Conservation (phyloP, 2,113 vertebrate species). For the Ovis canadensis region DNA sequence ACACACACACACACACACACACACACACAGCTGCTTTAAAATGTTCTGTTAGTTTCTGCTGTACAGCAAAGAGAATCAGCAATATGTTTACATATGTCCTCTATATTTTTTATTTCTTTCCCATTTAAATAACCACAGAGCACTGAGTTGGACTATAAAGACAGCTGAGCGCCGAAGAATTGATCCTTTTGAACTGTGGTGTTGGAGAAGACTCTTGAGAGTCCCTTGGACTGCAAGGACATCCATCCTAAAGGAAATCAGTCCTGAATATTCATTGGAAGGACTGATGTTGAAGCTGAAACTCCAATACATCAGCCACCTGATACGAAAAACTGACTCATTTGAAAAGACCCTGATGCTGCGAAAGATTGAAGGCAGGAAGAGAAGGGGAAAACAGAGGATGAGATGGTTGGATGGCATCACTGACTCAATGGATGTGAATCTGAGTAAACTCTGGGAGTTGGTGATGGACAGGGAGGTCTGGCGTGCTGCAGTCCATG, state of each 20-base stretch:
- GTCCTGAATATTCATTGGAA: background rate
- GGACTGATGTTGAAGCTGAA: background rate
- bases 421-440: background rate
- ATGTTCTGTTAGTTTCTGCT: background rate
- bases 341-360: background rate
- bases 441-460: background rate
- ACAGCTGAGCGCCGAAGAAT: background rate
- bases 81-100: background rate
- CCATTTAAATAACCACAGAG: background rate
- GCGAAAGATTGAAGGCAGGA: background rate
- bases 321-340: background rate
- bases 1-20: background rate
- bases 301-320: background rate
- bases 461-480: background rate
- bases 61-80: background rate
- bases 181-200: background rate
- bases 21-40: background rate
- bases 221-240: background rate
- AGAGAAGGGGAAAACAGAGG: background rate
- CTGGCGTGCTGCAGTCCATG: background rate
- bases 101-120: background rate
- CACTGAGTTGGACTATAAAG: background rate
- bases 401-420: background rate
- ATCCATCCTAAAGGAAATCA: background rate
- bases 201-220: background rate